phyloP scores from a whole-genome alignment of 2,797 vertebrate genomes.

The Oreochromis mossambicus region DNA sequence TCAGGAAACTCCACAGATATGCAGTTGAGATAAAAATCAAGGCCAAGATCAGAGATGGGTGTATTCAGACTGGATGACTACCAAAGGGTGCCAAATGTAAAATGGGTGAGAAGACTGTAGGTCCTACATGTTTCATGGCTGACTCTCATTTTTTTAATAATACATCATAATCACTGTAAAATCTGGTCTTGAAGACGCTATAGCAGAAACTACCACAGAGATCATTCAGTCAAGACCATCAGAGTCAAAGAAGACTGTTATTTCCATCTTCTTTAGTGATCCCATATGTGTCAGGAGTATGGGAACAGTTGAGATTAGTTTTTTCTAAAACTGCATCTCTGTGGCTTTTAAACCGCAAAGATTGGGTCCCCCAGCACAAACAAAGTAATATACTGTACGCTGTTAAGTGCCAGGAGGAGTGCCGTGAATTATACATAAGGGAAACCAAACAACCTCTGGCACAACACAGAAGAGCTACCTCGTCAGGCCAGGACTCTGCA shows the following conservation, averaged over 20 bases:
- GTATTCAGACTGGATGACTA: neutral
- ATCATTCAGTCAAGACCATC: neutral
- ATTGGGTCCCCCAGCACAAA: neutral
- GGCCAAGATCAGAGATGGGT: neutral
- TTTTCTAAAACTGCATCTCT: neutral
- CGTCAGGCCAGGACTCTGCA: neutral
- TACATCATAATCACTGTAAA: neutral
- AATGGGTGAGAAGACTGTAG: neutral
- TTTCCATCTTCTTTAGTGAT: neutral
- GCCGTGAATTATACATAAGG: fast-evolving
- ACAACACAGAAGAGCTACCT: neutral
- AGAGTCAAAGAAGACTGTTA: neutral
- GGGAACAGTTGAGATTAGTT: fast-evolving
- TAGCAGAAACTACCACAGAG: neutral
- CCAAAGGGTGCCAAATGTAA: neutral
- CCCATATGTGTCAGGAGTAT: neutral
- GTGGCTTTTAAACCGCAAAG: neutral
- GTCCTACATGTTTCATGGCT: neutral
- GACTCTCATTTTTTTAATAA: neutral
- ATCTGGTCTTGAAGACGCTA: neutral
- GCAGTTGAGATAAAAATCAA: neutral
- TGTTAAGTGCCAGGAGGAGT: neutral
- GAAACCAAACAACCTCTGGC: neutral
- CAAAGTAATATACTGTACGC: fast-evolving
- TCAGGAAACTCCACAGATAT: neutral